Base-by-base conservation (phyloP, 2,113 vertebrate species). In the Tetrax tetrax region DNA sequence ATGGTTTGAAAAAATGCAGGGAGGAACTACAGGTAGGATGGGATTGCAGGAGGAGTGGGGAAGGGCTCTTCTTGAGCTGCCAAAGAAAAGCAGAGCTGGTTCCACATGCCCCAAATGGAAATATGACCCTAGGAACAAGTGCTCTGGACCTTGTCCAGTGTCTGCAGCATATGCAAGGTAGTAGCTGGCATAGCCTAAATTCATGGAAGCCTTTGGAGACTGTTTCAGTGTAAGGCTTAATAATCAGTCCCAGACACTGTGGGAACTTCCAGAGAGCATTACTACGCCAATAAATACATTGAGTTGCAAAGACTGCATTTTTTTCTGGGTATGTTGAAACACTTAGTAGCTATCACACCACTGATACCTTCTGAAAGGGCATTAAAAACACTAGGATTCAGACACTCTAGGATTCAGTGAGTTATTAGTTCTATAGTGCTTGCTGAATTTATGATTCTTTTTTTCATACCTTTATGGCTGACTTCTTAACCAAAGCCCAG, bases 101-200 rank as follows among this genome's bases (percentile, higher is more conserved):
- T 84, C 6, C 1, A 1, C 25, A 31, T 10, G 4, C 0, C 3
- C 20, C 5, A 60, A 0, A 23, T 35, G 7, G n/a, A 83, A 76
- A 63, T 37, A 63, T 8, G 24, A 48, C 33, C 33, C 45, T 37
- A 33, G 41, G 21, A 65, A 57, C 19, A 35, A 7, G 15, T 12
- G 15, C 19, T 85, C 27, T 66, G 74, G 20, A 69, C 45, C 14
- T 87, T 74, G n/a, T 63, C 33, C 50, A 57, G 10, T 65, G 60
- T 25, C 51, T 37, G 29, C n/a, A 61, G 45, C 24, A 35, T 65
- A 24, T 53, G 12, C 33, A 87, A 23, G 10, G 45, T 3, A 45
- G 29, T 27, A 84, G 33, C 21, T 87, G 41, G 4, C 41, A 48
- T 35, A 18, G 13, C 7, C 54, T 61, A 37, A 87, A 61, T 80